Evolutionary conservation across 2,797 vertebrate genomes (phyloP).

Genomic region (Caiman crocodilus): DNA sequence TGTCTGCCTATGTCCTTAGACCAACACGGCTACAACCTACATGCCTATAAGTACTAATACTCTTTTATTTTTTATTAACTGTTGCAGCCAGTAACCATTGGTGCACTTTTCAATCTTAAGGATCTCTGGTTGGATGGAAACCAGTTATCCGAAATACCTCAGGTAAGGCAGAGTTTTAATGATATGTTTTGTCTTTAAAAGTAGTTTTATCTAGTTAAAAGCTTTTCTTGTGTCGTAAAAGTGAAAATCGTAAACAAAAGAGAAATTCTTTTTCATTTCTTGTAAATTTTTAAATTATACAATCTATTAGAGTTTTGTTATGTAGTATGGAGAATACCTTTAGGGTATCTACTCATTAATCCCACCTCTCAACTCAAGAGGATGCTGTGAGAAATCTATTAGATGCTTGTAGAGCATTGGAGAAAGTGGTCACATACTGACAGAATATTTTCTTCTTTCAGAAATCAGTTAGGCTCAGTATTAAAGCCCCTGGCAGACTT

Average conservation of each 20-base stretch:
- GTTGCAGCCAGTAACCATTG: slow-evolving; percentile 95
- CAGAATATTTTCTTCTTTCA: not conserved
- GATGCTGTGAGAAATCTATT: not conserved
- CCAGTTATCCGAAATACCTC: slow-evolving; percentile 93
- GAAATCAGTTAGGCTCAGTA: not conserved
- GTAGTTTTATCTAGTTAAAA: not conserved
- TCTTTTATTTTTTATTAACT: slow-evolving; percentile 14
- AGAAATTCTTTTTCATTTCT: not conserved
- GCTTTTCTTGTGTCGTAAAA: not conserved
- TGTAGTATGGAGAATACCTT: not conserved
- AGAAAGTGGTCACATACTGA: not conserved
- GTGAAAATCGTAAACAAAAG: not conserved
- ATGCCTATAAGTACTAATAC: not conserved
- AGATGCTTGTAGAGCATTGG: not conserved
- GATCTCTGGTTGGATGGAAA: slow-evolving; percentile 99
- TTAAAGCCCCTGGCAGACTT: too few species aligned
- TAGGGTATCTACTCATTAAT: not conserved
- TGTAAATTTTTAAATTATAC: not conserved
- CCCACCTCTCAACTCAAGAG: not conserved
- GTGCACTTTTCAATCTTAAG: slow-evolving; percentile 94
- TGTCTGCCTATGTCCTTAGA: too few species aligned
- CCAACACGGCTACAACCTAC: too few species aligned
- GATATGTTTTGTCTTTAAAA: slow-evolving; percentile 22
- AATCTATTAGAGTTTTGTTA: not conserved
- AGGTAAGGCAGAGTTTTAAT: slow-evolving; percentile 81